Evolutionary conservation across 2,113 vertebrate species (phyloP).

Genomic region (Willisornis vidua): DNA sequence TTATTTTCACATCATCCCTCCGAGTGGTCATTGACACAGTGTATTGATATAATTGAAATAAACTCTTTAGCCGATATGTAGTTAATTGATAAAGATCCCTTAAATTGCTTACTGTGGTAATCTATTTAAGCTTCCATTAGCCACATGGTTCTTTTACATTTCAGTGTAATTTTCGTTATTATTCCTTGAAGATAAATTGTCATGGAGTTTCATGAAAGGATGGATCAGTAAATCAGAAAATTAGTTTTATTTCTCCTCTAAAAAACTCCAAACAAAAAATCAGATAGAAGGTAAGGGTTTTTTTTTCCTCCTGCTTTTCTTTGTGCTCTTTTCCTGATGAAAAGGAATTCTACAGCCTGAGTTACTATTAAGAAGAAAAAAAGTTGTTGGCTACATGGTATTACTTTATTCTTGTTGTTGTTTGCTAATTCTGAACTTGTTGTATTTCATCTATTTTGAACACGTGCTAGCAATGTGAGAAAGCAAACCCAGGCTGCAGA

Average conservation of each 20-base stretch:
- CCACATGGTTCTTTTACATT: slow-evolving; percentile 4
- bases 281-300: background rate
- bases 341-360: background rate
- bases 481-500: background rate
- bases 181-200: slow-evolving; percentile 14
- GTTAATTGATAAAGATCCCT: slow-evolving; percentile 8
- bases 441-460: background rate
- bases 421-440: background rate
- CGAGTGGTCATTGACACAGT: background rate
- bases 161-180: slow-evolving; percentile 35
- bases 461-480: background rate
- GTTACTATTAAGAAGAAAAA: background rate
- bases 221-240: background rate
- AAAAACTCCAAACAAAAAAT: background rate
- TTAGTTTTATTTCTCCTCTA: background rate
- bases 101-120: background rate
- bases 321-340: background rate
- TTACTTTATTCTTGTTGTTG: background rate
- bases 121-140: background rate
- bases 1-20: background rate
- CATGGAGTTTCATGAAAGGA: background rate
- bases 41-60: background rate
- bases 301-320: background rate
- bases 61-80: background rate
- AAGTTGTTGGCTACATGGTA: background rate